Percentiles rank a stretch among this genome's conserved stretches.
Conservation (phyloP, 2,888 invertebrate species). For the Petrophora chlorosata region DNA sequence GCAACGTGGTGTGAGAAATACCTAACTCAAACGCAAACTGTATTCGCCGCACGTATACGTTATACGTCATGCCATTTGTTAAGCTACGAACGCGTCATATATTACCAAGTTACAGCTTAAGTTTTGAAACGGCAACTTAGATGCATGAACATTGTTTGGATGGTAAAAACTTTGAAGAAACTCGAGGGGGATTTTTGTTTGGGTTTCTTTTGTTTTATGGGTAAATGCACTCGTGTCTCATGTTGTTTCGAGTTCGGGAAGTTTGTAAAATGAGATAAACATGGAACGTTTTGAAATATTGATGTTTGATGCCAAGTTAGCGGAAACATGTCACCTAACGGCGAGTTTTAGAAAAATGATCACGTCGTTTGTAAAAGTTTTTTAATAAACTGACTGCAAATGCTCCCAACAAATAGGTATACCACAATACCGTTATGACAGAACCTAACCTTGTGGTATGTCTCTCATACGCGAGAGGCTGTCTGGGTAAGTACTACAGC, state of each 20-base stretch:
- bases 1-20: no score
- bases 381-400: no score
- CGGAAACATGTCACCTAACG: neutral
- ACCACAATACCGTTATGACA: no score
- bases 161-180: conserved; percentile 12
- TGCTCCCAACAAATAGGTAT: no score
- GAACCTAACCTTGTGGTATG: no score
- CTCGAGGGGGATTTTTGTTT: conserved; percentile 13
- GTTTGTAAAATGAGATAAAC: neutral
- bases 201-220: conserved; percentile 23
- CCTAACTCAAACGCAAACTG: conserved; percentile 10
- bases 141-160: conserved; percentile 20
- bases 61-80: conserved; percentile 33
- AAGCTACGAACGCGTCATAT: conserved; percentile 29
- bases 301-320: neutral
- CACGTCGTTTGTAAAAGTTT: neutral
- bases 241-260: conserved; percentile 1
- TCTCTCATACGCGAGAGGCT: no score
- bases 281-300: conserved; percentile 1
- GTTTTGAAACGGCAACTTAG: conserved; percentile 22
- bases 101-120: conserved; percentile 24
- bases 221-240: conserved; percentile 12
- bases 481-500: no score
- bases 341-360: neutral
- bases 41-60: conserved; percentile 18